phyloP scores from a whole-genome alignment of 2,797 vertebrate genomes.

The Pseudomugil tenellus region DNA sequence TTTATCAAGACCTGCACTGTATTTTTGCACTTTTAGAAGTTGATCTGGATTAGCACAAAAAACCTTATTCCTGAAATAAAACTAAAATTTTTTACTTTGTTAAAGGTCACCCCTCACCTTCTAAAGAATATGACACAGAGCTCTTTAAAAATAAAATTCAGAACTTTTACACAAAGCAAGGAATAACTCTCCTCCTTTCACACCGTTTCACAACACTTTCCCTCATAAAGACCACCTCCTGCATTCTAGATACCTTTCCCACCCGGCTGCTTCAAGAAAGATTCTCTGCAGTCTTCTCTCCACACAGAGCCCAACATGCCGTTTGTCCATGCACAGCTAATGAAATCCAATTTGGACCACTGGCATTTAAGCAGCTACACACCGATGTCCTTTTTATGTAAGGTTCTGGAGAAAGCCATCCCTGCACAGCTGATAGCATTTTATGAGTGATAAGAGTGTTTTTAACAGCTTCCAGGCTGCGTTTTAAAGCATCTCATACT shows the following conservation, averaged over 20 bases:
- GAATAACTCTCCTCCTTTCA: background rate
- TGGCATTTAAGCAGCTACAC: background rate
- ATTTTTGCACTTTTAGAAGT: background rate
- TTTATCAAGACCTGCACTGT: background rate
- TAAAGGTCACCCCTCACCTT: background rate
- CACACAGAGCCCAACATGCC: background rate
- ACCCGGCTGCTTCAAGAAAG: background rate
- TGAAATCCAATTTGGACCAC: background rate
- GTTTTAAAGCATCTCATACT: background rate
- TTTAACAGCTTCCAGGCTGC: slow-evolving; percentile 1
- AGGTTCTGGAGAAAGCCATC: background rate
- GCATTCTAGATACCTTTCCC: background rate
- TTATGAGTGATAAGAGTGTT: slow-evolving; percentile 1
- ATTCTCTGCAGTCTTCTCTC: background rate
- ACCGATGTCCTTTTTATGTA: background rate
- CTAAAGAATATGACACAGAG: background rate
- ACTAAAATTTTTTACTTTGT: background rate
- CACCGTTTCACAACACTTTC: background rate
- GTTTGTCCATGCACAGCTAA: background rate
- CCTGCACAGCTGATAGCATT: slow-evolving; percentile 1
- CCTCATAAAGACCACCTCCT: background rate
- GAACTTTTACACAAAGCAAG: background rate
- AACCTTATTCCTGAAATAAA: background rate
- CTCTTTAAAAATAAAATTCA: background rate
- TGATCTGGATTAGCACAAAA: background rate